phyloP scores from a whole-genome alignment of 2,113 vertebrate genomes.

The Hippoglossus stenolepis region DNA sequence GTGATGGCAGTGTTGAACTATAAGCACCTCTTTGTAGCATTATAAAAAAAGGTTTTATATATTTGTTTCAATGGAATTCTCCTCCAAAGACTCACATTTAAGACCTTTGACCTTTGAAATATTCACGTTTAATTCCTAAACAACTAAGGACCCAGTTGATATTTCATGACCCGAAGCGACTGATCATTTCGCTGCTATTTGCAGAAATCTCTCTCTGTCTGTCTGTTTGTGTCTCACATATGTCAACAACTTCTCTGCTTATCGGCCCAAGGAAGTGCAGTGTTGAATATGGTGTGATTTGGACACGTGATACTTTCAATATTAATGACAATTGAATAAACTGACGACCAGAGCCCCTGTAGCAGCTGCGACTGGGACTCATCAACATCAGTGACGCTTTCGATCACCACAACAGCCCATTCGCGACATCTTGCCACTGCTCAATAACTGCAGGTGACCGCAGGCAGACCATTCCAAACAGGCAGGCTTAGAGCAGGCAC shows the following conservation, averaged over 20 bases:
- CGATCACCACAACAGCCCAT: no score
- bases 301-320: no score
- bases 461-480: no score
- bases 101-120: slow-evolving; percentile 57
- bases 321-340: no score
- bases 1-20: neutral
- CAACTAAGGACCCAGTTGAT: neutral
- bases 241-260: no score
- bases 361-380: no score
- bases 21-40: neutral
- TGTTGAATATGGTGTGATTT: neutral
- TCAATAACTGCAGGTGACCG: no score
- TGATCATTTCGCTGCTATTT: slow-evolving; percentile 15
- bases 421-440: no score
- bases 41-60: neutral
- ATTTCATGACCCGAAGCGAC: slow-evolving; percentile 29
- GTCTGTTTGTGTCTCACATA: neutral
- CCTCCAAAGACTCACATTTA: neutral
- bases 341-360: no score
- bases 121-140: slow-evolving; percentile 37
- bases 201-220: neutral
- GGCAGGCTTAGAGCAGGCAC: no score
- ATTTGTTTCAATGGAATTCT: slow-evolving; percentile 14
- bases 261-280: neutral
- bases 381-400: no score